Base-by-base conservation (phyloP, 2,113 vertebrate genomes). In the Bucco capensis region DNA sequence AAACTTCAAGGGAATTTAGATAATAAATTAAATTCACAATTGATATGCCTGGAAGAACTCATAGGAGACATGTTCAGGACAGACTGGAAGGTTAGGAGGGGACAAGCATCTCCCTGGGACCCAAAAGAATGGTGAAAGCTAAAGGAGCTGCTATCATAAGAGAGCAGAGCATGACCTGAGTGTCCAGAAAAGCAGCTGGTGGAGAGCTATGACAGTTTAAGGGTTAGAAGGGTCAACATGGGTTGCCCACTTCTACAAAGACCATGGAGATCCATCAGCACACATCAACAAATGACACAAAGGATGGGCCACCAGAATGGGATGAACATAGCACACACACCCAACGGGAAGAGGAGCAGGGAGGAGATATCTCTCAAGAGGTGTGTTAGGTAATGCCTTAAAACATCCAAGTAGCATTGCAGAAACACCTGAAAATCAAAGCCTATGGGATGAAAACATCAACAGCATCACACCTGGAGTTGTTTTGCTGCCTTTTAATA, bases 241-340 rank as follows among this genome's bases (percentile, higher is more conserved):
- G 8, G 28, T 15, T 42, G 28, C 12, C 37, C 47, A 40, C 42
- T 37, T 51, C 37, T 30, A 14, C 8, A 12, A 58, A 19, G 57
- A 70, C 42, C 13, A 12, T 1, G 23, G 27, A 53, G 38, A 70
- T 38, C 67, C 54, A 15, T 23, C 13, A 44, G 62, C 38, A 70
- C 16, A 31, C 3, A 14, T 4, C 56, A n/a, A 47, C 61, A 35
- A 46, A 22, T 24, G 8, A 35, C 9, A 30, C 19, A 35, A 10
- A 53, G 21, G 58, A 14, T 1, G 7, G 25, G 38, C 28, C 46
- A 60, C 33, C 53, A 11, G 19, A 44, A 18, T 0, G 8, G 47
- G 54, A 25, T 17, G 22, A 57, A 51, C 25, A 14, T 0, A 0
- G 37, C 25, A 42, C 42, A 30, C 0, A 1, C 44, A 62, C 30